Conservation (phyloP, 2,113 vertebrate species). For the Sarotherodon lohbergeri region DNA sequence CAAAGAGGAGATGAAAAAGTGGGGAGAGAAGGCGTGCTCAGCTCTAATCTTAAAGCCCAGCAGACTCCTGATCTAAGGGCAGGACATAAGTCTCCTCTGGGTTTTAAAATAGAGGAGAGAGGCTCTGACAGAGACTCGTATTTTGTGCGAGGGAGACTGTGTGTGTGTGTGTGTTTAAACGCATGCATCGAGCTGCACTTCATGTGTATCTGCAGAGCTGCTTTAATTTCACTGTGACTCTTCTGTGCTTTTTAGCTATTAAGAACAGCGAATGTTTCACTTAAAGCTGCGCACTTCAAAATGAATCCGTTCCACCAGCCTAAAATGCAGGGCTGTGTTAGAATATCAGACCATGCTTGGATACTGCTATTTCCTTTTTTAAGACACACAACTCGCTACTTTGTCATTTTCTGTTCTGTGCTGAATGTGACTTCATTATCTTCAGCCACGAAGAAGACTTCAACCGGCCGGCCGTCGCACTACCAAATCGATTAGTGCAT, state of each 20-base stretch:
- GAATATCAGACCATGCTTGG: background rate
- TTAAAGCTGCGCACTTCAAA: background rate
- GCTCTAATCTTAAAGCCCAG: background rate
- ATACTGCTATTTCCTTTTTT: background rate
- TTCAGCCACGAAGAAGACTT: background rate
- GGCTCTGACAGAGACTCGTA: background rate
- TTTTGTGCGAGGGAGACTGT: background rate
- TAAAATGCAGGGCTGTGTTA: background rate
- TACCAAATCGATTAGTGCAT: background rate
- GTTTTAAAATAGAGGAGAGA: background rate
- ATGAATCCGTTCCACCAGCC: background rate
- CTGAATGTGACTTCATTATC: background rate
- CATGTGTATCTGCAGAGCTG: background rate
- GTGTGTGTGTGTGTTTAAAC: background rate
- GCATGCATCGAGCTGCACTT: background rate
- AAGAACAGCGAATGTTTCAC: background rate
- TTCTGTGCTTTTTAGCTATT: background rate
- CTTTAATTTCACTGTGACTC: background rate
- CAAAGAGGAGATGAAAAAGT: background rate
- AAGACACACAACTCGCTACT: background rate
- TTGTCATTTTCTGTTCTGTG: background rate
- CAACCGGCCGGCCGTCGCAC: fast-evolving
- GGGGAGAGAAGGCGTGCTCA: background rate
- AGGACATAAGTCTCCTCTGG: background rate
- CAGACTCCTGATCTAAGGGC: background rate